phyloP scores from a whole-genome alignment of 2,797 vertebrate species.

The Poecilia wingei region DNA sequence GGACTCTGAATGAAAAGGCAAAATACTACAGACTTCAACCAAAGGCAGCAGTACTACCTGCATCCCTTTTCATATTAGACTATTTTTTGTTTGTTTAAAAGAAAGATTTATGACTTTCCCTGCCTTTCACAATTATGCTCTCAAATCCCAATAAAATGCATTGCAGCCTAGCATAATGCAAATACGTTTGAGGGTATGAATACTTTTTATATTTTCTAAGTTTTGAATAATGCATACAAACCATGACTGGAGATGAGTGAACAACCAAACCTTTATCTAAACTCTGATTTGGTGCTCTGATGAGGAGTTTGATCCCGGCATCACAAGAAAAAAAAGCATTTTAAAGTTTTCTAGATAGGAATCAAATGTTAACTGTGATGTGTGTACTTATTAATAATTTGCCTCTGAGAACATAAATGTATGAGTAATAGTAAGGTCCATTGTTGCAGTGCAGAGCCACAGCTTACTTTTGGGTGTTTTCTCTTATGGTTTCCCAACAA shows the following conservation, averaged over 20 bases:
- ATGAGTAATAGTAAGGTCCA: conserved; percentile 25
- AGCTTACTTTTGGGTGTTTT: conserved; percentile 48
- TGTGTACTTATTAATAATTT: not conserved
- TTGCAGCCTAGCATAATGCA: not conserved
- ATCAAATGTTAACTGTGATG: not conserved
- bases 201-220: not conserved
- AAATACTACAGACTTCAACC: not conserved
- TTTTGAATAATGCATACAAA: not conserved
- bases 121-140: not conserved
- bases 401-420: not conserved
- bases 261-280: not conserved
- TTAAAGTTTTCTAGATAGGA: not conserved
- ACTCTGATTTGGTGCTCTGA: not conserved
- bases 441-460: conserved; percentile 40
- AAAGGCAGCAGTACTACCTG: not conserved
- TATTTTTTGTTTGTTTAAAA: not conserved
- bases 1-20: not conserved
- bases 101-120: not conserved
- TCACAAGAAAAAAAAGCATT: not conserved
- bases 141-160: not conserved
- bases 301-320: not conserved
- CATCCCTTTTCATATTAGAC: not conserved
- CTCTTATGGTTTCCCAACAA: conserved; percentile 56
- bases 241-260: not conserved
- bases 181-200: not conserved